These are phyloP conservation scores for Plestiodon gilberti DNA, from an alignment of 2,113 vertebrate species.

Conservation along the genomic window DNA sequence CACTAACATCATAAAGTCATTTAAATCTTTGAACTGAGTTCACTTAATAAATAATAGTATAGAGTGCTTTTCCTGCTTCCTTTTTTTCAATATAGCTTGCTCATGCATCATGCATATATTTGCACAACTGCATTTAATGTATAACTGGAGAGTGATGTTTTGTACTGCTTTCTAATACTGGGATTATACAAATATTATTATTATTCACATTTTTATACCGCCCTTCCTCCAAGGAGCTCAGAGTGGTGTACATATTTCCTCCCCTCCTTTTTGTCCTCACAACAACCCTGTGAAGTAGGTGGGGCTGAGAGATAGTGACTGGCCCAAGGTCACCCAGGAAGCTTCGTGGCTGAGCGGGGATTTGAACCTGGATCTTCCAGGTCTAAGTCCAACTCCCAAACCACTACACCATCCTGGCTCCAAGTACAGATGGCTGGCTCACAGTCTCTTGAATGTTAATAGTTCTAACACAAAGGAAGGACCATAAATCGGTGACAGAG, in stretches of 20 bases:
- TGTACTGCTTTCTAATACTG: background rate
- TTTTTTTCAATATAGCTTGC: background rate
- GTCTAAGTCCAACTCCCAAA: too few relatives aligned
- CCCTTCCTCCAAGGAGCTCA: too few relatives aligned
- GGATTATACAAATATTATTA: background rate
- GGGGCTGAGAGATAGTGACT: too few relatives aligned
- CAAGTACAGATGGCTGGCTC: background rate
- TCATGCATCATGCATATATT: background rate
- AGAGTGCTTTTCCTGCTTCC: fast-evolving
- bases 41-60: background rate
- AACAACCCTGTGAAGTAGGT: too few relatives aligned
- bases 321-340: too few relatives aligned
- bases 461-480: background rate
- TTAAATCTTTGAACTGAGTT: background rate
- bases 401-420: too few relatives aligned
- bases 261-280: too few relatives aligned
- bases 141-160: background rate
- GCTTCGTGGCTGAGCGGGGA: too few relatives aligned
- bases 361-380: too few relatives aligned
- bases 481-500: background rate
- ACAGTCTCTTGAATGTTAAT: background rate
- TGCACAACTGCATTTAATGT: background rate
- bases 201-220: too few relatives aligned
- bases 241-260: too few relatives aligned
- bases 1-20: too few relatives aligned